A percentile compares a stretch with the other conserved stretches of the same genome.
Conservation (phyloP, 2,113 vertebrate species). For the Vanacampus margaritifer region DNA sequence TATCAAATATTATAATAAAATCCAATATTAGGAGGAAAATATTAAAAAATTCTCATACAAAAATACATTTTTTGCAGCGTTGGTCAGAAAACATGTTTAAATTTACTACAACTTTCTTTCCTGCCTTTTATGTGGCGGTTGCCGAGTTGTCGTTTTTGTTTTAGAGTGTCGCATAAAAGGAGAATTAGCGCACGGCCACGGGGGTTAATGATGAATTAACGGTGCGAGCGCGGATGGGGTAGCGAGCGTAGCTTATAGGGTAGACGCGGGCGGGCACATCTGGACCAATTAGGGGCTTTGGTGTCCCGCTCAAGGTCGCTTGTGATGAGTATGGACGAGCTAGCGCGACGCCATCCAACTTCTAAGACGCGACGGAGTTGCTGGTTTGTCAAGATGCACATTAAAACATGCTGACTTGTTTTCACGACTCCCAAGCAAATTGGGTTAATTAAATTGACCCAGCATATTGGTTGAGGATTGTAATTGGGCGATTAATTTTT, state of each 20-base stretch:
- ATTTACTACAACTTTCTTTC: too few relatives aligned
- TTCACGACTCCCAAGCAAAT: too few relatives aligned
- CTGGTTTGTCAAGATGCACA: background rate
- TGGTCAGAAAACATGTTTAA: too few relatives aligned
- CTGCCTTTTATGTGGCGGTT: too few relatives aligned
- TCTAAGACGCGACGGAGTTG: background rate
- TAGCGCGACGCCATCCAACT: background rate
- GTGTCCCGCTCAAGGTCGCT: conserved; percentile 1
- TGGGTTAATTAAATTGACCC: too few relatives aligned
- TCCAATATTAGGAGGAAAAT: too few relatives aligned
- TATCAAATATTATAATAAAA: too few relatives aligned
- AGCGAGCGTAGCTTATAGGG: background rate
- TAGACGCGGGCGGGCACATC: background rate
- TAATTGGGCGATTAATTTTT: too few relatives aligned
- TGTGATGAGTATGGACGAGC: background rate
- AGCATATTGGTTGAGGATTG: too few relatives aligned
- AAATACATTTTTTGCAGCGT: too few relatives aligned
- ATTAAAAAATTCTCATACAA: too few relatives aligned
- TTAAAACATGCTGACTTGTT: too few relatives aligned
- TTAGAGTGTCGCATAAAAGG: background rate
- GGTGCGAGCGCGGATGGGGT: background rate
- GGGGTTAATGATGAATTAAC: conserved; percentile 3
- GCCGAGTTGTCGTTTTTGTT: background rate
- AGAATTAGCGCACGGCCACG: background rate
- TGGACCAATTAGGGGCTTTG: background rate